Conservation (phyloP, 2,113 vertebrate genomes). For the Anguilla rostrata region DNA sequence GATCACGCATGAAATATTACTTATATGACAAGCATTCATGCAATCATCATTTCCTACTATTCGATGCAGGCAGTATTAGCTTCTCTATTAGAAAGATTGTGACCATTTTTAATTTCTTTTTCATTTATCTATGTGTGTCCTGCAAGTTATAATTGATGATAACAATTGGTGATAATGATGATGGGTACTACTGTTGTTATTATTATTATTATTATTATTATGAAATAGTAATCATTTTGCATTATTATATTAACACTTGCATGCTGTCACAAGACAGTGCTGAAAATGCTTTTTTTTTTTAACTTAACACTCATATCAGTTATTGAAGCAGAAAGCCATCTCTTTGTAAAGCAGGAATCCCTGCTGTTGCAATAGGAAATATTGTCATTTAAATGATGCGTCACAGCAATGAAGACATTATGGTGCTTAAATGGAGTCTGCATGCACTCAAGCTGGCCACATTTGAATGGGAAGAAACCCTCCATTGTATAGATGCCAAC, state of each 20-base stretch:
- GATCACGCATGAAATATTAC: background rate
- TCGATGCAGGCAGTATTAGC: no score
- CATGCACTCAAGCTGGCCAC: slow-evolving; percentile 14
- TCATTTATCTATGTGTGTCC: no score
- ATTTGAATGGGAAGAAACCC: slow-evolving; percentile 24
- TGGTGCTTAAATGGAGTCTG: slow-evolving; percentile 16
- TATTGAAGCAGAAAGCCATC: background rate
- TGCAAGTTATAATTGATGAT: no score
- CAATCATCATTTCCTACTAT: background rate
- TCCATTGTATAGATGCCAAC: slow-evolving; percentile 30
- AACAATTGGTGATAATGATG: no score
- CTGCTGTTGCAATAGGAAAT: background rate
- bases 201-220: no score
- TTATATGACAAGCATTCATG: background rate
- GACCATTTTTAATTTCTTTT: no score
- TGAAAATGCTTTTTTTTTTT: background rate
- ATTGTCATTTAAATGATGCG: slow-evolving; percentile 4
- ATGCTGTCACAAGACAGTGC: background rate
- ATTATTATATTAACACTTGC: background rate
- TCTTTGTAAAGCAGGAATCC: slow-evolving; percentile 5
- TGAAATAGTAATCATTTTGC: no score
- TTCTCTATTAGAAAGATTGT: no score
- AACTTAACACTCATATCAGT: background rate
- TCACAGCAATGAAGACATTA: slow-evolving; percentile 13
- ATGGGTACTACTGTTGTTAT: no score